A percentile compares a stretch with the other conserved stretches of the same genome.
These are phyloP conservation scores for Meiosimyza platycephala DNA, from an alignment of 2,888 invertebrate genomes.

Conservation along the genomic window DNA sequence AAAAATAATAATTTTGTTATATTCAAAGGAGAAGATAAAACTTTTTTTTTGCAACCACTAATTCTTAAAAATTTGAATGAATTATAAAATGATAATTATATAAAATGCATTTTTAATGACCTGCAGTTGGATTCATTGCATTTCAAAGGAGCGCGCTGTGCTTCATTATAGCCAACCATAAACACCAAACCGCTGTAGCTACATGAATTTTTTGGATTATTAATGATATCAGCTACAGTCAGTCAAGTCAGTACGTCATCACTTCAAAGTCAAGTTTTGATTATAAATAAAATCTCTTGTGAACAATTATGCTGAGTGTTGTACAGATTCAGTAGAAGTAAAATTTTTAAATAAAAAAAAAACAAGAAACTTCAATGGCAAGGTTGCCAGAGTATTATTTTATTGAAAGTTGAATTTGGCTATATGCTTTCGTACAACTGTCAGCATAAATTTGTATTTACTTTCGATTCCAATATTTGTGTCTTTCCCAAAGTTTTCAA, in stretches of 20 bases:
- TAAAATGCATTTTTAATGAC: conserved; percentile 37
- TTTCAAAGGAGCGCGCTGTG: neutral
- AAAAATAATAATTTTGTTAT: too few relatives aligned
- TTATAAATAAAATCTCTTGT: conserved; percentile 18
- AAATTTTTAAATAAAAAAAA: neutral
- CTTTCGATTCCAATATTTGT: too few relatives aligned
- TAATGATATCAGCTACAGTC: conserved; percentile 25
- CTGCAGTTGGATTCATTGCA: conserved; percentile 6
- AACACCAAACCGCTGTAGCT: too few relatives aligned
- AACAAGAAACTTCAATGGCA: neutral
- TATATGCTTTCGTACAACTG: too few relatives aligned
- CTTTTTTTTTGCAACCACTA: too few relatives aligned
- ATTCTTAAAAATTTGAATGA: too few relatives aligned
- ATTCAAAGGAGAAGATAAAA: too few relatives aligned
- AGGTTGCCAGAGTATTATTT: neutral
- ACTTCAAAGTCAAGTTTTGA: conserved; percentile 28
- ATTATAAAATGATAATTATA: conserved; percentile 21
- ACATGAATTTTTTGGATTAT: conserved; percentile 1
- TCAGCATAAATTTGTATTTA: too few relatives aligned
- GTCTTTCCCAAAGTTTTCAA: too few relatives aligned
- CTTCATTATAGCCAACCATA: neutral
- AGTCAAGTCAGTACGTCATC: neutral
- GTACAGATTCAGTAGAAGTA: conserved; percentile 2
- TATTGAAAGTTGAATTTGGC: too few relatives aligned
- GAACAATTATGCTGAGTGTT: conserved; percentile 14